These are phyloP conservation scores for Vulpes vulpes DNA, from an alignment of 2,113 vertebrate species.

Conservation along the genomic window DNA sequence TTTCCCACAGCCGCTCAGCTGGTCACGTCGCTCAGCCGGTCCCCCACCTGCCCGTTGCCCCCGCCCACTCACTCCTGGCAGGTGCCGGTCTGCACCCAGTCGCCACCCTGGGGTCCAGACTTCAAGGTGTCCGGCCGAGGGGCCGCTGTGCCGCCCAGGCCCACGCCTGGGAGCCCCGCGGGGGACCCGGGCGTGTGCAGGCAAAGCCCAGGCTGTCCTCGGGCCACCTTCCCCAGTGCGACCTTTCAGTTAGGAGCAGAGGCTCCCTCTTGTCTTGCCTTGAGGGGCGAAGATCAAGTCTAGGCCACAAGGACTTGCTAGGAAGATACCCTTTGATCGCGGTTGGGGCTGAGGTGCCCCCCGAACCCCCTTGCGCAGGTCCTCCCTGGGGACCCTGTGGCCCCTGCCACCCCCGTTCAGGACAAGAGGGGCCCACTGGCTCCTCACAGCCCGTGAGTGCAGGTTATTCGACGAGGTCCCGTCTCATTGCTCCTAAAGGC, in stretches of 20 bases:
- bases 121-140: background rate
- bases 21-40: rapidly evolving
- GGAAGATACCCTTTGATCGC: background rate
- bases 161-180: background rate
- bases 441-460: background rate
- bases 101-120: background rate
- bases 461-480: background rate
- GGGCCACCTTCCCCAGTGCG: background rate
- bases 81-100: background rate
- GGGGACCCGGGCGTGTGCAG: background rate
- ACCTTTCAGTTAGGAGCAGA: background rate
- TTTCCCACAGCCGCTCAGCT: too few species aligned
- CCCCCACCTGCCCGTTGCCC: background rate
- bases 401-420: background rate
- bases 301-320: background rate
- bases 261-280: background rate
- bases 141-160: background rate
- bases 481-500: background rate
- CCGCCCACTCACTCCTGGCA: background rate
- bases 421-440: background rate
- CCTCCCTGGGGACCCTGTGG: background rate
- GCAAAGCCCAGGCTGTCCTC: background rate
- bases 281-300: background rate
- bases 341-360: background rate
- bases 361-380: background rate